Conservation (phyloP, 2,113 vertebrate species). For the Platycercus adscitus region DNA sequence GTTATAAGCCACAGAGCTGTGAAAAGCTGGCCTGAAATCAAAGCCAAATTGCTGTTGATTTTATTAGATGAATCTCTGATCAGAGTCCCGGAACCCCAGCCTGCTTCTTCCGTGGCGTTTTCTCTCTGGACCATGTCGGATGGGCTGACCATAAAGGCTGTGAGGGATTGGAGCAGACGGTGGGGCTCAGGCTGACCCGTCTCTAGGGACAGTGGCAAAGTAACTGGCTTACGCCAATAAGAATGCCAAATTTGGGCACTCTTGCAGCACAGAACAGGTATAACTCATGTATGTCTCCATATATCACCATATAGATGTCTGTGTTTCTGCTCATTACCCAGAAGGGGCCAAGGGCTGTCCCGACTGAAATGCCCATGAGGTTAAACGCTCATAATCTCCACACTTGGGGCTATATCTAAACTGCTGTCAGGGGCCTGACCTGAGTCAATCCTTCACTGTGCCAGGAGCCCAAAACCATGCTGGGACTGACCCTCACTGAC, state of each 20-base stretch:
- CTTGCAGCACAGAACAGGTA: not conserved
- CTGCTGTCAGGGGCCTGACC: not conserved
- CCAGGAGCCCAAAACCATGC: not conserved
- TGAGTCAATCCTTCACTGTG: not conserved
- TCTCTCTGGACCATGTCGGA: not conserved
- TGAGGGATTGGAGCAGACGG: not conserved
- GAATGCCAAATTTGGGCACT: accelerated
- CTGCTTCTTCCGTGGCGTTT: not conserved
- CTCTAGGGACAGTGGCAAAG: not conserved
- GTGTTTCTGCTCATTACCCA: not conserved
- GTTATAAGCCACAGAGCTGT: not conserved
- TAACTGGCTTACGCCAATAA: not conserved
- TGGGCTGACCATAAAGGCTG: not conserved
- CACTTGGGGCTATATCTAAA: not conserved
- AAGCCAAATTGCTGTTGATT: not conserved
- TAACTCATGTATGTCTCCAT: not conserved
- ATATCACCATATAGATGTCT: not conserved
- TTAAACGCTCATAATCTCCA: not conserved
- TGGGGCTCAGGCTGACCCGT: not conserved
- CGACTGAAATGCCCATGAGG: not conserved
- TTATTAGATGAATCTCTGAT: not conserved
- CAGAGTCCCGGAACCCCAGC: not conserved
- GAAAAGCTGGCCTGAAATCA: not conserved
- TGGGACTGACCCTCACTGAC: accelerated
- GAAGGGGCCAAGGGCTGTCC: not conserved